A percentile compares a stretch with the other conserved stretches of the same genome.
phyloP scores from a whole-genome alignment of 1,140 invertebrate species.

The Asbolus verrucosus region DNA sequence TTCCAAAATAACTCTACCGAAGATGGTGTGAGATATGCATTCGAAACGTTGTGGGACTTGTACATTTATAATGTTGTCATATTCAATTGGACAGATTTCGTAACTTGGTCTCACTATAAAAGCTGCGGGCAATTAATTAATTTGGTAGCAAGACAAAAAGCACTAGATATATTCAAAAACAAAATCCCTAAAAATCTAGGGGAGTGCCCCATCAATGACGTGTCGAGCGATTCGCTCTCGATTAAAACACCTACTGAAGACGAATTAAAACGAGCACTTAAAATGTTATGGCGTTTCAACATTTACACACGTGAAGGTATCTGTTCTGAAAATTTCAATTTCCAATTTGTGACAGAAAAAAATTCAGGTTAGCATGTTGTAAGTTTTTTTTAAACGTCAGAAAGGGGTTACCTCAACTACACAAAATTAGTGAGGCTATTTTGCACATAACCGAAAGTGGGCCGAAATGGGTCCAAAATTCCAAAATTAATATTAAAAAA shows the following conservation, averaged over 20 bases:
- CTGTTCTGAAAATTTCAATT: too few species aligned
- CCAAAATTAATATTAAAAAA: too few species aligned
- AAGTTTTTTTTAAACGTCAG: too few species aligned
- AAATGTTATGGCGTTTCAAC: too few species aligned
- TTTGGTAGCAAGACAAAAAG: not conserved
- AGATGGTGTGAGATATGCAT: conserved; percentile 4
- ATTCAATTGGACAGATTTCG: conserved; percentile 11
- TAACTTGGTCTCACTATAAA: conserved; percentile 18
- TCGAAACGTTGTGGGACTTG: conserved; percentile 7
- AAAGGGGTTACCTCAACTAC: too few species aligned
- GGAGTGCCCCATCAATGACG: not conserved
- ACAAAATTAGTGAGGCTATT: too few species aligned
- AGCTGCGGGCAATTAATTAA: not conserved
- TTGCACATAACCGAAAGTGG: too few species aligned
- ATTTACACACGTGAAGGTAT: too few species aligned
- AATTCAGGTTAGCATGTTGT: too few species aligned
- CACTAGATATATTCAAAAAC: not conserved
- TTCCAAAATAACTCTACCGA: conserved; percentile 1
- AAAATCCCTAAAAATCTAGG: not conserved
- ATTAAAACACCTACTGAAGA: not conserved
- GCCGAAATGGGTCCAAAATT: too few species aligned
- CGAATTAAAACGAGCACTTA: too few species aligned
- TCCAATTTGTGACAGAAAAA: too few species aligned
- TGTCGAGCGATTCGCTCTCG: not conserved
- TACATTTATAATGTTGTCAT: conserved; percentile 32